phyloP scores from a whole-genome alignment of 2,797 vertebrate species.

The Orestias chungarensis region DNA sequence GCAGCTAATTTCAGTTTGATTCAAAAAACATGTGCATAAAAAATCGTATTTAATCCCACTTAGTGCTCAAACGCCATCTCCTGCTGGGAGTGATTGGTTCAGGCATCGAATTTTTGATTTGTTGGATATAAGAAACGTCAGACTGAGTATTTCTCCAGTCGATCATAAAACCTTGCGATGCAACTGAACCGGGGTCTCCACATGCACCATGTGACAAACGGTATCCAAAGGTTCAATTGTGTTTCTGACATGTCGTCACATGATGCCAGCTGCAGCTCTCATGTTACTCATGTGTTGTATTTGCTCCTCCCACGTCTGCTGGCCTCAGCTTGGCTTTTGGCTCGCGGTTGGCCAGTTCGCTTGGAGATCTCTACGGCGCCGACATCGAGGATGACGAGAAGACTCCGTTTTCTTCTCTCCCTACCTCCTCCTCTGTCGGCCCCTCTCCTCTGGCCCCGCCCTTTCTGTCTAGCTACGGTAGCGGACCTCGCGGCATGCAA shows the following conservation, averaged over 20 bases:
- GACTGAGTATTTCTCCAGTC: too few species aligned
- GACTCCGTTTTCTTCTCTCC: conserved; percentile 53
- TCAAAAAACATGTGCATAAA: background rate
- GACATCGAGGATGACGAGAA: conserved; percentile 79
- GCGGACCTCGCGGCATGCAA: conserved; percentile 70
- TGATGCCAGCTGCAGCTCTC: background rate
- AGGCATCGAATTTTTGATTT: too few species aligned
- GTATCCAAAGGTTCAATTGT: too few species aligned
- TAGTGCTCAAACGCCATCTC: background rate
- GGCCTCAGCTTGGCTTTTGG: conserved; percentile 82
- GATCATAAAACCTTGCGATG: too few species aligned
- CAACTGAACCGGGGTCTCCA: too few species aligned
- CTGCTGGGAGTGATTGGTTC: background rate
- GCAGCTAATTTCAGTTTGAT: background rate
- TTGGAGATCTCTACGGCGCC: conserved; percentile 87
- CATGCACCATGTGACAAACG: too few species aligned
- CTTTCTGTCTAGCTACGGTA: conserved; percentile 68
- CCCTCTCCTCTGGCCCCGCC: conserved; percentile 54
- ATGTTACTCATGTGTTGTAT: conserved; percentile 23
- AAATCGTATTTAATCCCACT: background rate
- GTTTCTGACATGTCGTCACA: background rate
- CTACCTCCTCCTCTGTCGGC: conserved; percentile 42
- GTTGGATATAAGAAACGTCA: too few species aligned
- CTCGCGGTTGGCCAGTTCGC: conserved; percentile 92
- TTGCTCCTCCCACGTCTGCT: conserved; percentile 17